These are phyloP conservation scores for Narcine bancroftii DNA, from an alignment of 2,113 vertebrate species.

Conservation along the genomic window DNA sequence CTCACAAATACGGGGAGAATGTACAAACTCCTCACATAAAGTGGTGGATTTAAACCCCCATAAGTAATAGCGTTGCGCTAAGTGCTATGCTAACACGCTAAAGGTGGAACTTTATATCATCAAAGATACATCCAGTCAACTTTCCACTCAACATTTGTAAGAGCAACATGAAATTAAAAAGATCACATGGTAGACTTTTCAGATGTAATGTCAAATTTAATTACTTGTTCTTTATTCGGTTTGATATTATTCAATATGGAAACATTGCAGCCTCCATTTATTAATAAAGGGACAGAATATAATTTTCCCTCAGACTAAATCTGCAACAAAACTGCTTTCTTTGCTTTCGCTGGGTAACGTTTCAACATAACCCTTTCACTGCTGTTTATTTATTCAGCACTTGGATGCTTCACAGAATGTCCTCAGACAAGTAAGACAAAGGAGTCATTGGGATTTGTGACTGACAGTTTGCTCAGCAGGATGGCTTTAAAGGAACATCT, in stretches of 20 bases:
- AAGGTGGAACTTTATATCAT: background rate
- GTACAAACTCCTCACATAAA: too few relatives aligned
- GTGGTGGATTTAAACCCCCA: too few relatives aligned
- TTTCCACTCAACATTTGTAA: background rate
- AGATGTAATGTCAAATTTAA: conserved; percentile 13
- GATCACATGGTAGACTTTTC: background rate
- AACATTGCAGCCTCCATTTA: background rate
- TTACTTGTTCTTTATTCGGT: background rate
- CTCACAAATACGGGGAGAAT: too few relatives aligned
- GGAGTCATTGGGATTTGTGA: too few relatives aligned
- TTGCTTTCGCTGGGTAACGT: background rate
- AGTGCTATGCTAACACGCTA: too few relatives aligned
- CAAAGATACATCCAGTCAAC: background rate
- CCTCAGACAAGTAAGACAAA: background rate
- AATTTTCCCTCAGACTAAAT: background rate
- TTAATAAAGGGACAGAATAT: background rate
- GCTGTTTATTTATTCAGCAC: background rate
- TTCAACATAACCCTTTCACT: background rate
- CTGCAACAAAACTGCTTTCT: background rate
- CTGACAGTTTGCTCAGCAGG: background rate
- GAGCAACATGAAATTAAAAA: background rate
- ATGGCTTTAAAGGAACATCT: background rate
- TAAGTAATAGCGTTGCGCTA: too few relatives aligned
- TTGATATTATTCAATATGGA: background rate
- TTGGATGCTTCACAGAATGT: background rate